Evolutionary conservation across 2,113 vertebrate species (phyloP), one percentile per base, ranked within the genome.

Genomic region (Ia io): DNA sequence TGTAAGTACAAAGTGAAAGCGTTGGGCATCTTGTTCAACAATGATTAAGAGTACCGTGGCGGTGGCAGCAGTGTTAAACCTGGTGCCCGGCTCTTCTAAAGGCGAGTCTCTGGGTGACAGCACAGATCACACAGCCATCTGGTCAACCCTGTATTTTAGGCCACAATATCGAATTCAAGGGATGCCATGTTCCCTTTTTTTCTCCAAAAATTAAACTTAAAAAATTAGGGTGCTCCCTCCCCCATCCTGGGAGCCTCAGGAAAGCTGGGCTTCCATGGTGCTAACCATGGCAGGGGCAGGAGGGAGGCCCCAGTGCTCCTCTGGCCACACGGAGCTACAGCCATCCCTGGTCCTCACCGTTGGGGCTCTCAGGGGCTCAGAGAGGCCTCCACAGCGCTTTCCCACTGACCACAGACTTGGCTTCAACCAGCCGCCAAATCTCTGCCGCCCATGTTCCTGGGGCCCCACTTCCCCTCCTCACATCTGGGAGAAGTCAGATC

Each of bases 151-250:
- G 23, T 35, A 14, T 35, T 22, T 65, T 13, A 78, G 56, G 71
- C 51, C 51, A 30, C 49, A 49, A 10, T 0, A 12, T 40, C 47
- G 30, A 92, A 67, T 76, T 94, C 25, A 63, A 65, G 59, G 70
- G 87, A 61, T 13, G 17, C 16, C 37, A 51, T 37, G 16, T 37
- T 11, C 14, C n/a, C 63, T 47, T 56, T 16, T 20, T 44, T 40
- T 49, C 67, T 51, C 51, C 11, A 42, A 90, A 90, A 91, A 84
- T 49, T 65, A 90, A 42, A 44, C 35, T 44, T 37, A 42, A 76
- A n/a, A 56, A 44, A 40, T n/a, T 12, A 76, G 20, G 23, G 59
- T 13, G 17, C 23, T 82, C 51, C 25, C 16, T 80, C 25, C 8
- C 28, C 17, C 12, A 67, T 44, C 37, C 35, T 69, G 42, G 37